These are phyloP conservation scores for Drosophila leonis DNA, from an alignment of 2,888 invertebrate genomes.

Conservation along the genomic window DNA sequence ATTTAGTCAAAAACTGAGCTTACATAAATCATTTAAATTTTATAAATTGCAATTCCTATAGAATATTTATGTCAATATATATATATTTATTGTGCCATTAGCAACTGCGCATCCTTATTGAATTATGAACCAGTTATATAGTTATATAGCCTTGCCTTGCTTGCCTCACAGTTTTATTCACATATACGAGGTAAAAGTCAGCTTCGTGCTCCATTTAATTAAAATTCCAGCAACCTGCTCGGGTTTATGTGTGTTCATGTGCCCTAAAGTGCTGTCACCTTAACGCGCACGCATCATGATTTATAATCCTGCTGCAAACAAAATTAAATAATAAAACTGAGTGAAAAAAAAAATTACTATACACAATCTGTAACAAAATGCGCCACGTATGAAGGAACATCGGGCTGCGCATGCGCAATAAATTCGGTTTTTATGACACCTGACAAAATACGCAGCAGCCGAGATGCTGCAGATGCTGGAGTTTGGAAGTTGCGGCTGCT, in stretches of 20 bases:
- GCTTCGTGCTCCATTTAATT: slow-evolving; percentile 70
- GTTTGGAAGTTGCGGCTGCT: slow-evolving; percentile 60
- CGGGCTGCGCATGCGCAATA: slow-evolving; percentile 83
- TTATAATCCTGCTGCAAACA: slow-evolving; percentile 66
- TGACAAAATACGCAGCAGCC: slow-evolving; percentile 83
- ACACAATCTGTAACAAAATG: slow-evolving; percentile 41
- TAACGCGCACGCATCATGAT: slow-evolving; percentile 78
- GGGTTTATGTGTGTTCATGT: slow-evolving; percentile 60
- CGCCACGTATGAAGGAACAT: slow-evolving; percentile 44
- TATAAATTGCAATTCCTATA: background rate
- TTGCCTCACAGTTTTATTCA: background rate
- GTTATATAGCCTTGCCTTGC: background rate
- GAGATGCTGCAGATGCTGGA: slow-evolving; percentile 37
- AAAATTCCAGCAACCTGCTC: slow-evolving; percentile 76
- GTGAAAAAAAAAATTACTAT: slow-evolving; percentile 15
- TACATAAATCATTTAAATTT: background rate
- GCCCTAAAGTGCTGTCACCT: slow-evolving; percentile 81
- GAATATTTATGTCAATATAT: background rate
- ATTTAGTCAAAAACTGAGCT: no score
- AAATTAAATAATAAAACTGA: slow-evolving; percentile 73
- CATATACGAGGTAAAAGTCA: slow-evolving; percentile 23
- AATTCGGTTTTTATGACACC: slow-evolving; percentile 84
- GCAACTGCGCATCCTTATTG: background rate
- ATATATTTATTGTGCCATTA: slow-evolving; percentile 3
- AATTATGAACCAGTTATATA: slow-evolving; percentile 26